Base-by-base conservation (phyloP, 2,888 invertebrate species). In the Hyles lineata region DNA sequence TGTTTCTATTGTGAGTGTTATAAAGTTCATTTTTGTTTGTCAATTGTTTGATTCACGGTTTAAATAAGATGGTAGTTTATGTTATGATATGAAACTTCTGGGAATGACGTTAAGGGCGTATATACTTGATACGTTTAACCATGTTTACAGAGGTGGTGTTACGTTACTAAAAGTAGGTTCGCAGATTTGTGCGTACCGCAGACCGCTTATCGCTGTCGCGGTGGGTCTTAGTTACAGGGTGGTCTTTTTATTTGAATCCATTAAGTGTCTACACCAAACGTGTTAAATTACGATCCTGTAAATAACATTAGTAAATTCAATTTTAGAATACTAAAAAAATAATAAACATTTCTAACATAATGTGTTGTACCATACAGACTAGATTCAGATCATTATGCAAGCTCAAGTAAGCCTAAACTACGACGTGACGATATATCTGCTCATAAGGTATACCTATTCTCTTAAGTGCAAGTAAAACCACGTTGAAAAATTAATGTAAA, bases 111-210 rank as follows among this genome's bases (percentile, higher is more conserved):
- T 70, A 70, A 61, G 85, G 72, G 58, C 35, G 23, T 25, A 72
- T 63, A 72, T 81, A 85, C 85, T 87, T 85, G 89, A 92, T 90
- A 90, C 82, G 89, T 90, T 89, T 89, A 86, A 85, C 85, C 84
- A 82, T 89, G 85, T 91, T 90, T 89, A 89, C 86, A 87, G 83
- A 82, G 79, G 73, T 77, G 78, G 91, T 92, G 83, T 92, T 85
- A 79, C 77, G 88, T 92, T 92, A 89, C 92, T 82, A 77, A 86
- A 83, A 77, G 86, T 85, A 82, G 84, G 83, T 91, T 91, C 89
- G 90, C 86, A 88, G 92, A 92, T 91, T 89, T 89, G 89, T 92
- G 92, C 90, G 92, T 92, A 90, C 87, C 89, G 78, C 80, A 85
- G 85, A 78, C 79, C 80, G 84, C 83, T 84, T 79, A 78, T 80